A percentile compares a stretch with the other conserved stretches of the same genome.
These are phyloP conservation scores for Tokudaia tokunoshimensis DNA, from an alignment of 2,797 vertebrate genomes.

Conservation along the genomic window DNA sequence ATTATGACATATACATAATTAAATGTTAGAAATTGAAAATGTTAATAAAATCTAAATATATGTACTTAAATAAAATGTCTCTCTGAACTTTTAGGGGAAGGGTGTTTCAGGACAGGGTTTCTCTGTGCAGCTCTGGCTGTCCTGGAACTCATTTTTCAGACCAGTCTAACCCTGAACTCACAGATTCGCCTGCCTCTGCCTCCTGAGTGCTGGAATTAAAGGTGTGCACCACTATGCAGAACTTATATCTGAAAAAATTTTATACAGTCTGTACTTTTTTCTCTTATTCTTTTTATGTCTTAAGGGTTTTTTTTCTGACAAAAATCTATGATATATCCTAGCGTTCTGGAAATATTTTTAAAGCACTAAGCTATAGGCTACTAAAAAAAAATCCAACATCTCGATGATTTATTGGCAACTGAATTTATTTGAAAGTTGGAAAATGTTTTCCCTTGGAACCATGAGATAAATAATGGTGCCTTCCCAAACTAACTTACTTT, in stretches of 20 bases:
- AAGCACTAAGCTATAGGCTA: background rate
- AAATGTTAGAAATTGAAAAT: conserved; percentile 20
- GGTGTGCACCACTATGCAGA: background rate
- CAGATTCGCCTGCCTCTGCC: background rate
- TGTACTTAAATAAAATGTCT: conserved; percentile 30
- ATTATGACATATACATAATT: background rate
- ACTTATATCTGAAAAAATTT: conserved; percentile 36
- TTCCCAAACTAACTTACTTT: background rate
- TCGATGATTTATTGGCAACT: background rate
- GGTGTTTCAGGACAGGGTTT: background rate
- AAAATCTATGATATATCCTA: background rate
- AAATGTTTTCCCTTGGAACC: background rate
- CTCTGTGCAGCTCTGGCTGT: background rate
- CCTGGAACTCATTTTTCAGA: background rate
- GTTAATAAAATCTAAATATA: conserved; percentile 55
- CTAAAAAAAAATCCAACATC: background rate
- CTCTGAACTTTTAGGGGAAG: background rate
- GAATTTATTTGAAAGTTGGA: conserved; percentile 46
- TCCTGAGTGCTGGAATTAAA: background rate
- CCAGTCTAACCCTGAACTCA: background rate
- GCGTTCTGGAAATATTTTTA: conserved; percentile 10
- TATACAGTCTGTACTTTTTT: conserved; percentile 2
- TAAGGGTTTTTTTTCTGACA: background rate
- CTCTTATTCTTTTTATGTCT: conserved; percentile 25
- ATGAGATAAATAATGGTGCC: conserved; percentile 16